These are phyloP conservation scores for Ganaspis sp. DNA, from an alignment of 1,140 invertebrate genomes.

Conservation along the genomic window DNA sequence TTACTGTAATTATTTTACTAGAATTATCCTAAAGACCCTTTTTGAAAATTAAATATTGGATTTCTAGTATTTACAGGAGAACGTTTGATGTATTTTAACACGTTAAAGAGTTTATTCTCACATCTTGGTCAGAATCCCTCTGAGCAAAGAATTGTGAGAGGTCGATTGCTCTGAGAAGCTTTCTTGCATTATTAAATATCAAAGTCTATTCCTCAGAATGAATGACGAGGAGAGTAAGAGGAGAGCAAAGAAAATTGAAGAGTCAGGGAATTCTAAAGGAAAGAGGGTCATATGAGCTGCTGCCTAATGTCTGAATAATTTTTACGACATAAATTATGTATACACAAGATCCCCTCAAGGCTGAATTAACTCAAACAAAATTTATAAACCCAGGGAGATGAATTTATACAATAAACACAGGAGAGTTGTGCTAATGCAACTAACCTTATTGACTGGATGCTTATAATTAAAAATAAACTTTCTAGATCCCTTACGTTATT, in stretches of 20 bases:
- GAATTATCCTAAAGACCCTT: too few species aligned
- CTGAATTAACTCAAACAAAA: background rate
- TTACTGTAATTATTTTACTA: too few species aligned
- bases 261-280: background rate
- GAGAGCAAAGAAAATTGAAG: constrained; percentile 1
- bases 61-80: background rate
- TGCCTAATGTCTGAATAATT: constrained; percentile 16
- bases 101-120: background rate
- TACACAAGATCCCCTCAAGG: background rate
- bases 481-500: background rate
- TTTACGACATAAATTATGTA: background rate
- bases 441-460: too few species aligned
- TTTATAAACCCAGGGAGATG: background rate
- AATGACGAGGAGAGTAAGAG: constrained; percentile 7
- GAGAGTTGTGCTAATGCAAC: background rate
- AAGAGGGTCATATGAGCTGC: constrained; percentile 16
- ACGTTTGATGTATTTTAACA: background rate
- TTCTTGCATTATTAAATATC: constrained; percentile 18
- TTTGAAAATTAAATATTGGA: too few species aligned
- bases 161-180: background rate
- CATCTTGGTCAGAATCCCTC: background rate
- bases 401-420: background rate
- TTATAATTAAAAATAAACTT: background rate
- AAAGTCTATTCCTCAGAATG: constrained; percentile 7
- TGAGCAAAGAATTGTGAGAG: background rate